Evolutionary conservation across 2,113 vertebrate genomes (phyloP), one percentile per base, ranked within the genome.

Genomic region (Charina bottae): DNA sequence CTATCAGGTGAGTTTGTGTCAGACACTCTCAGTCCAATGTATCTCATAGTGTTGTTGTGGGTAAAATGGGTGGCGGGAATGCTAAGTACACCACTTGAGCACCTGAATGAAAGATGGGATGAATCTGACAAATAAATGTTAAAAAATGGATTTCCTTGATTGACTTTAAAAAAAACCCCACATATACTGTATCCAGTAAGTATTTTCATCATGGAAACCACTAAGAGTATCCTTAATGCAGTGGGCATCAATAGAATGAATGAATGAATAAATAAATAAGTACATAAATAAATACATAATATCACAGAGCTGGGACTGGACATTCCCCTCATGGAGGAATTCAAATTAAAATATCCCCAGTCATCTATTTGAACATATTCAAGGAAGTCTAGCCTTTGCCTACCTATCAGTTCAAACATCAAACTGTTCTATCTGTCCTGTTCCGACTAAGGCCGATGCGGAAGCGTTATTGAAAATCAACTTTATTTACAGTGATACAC

Each of bases 101-200:
- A 72, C 6, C n/a, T 72, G 68, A 33, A 72, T 33, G 33, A 72
- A 72, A 72, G n/a, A 17, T 72, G 15, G n/a, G 4, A 33, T 68
- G 33, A 72, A 72, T 72, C 68, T 72, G 68, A 33, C n/a, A 72
- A 72, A 19, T 37, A n/a, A 5, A 33, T 72, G 15, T 72, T 2
- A 33, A 96, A 95, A 91, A 94, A 89, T 46, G 89, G 56, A 86
- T 62, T 62, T 83, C 89, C 85, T 90, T 56, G 68, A 93, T 2
- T 72, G 90, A 93, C 88, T 87, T 5, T 11, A 37, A 58, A 58
- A 58, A 33, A 5, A 49, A 49, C 42, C 42, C n/a, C 13, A 72
- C 49, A 49, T 2, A 72, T 5, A 17, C 6, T 72, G 2, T n/a
- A 72, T 72, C 68, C 33, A 19, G 17, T 33, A 68, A 68, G 13